phyloP scores from a whole-genome alignment of 2,888 invertebrate genomes.

The Orthonevra nobilis region DNA sequence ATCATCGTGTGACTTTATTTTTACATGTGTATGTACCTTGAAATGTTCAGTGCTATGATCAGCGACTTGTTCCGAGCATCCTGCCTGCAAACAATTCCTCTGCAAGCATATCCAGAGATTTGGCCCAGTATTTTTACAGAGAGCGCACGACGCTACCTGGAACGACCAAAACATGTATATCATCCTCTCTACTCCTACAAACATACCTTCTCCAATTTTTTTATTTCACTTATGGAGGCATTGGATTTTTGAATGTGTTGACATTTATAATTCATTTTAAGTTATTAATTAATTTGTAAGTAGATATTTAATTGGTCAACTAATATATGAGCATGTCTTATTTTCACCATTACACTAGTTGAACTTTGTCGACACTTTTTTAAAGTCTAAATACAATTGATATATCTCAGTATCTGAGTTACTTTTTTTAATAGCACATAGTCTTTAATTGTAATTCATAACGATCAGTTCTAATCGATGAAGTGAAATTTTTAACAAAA shows the following conservation, averaged over 20 bases:
- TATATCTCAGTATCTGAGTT: constrained; percentile 17
- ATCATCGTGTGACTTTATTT: no score
- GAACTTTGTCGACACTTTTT: constrained; percentile 9
- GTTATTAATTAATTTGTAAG: constrained; percentile 23
- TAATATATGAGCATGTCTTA: constrained; percentile 24
- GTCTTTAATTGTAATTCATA: constrained; percentile 54
- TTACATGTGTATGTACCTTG: constrained; percentile 80
- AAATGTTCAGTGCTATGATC: constrained; percentile 93
- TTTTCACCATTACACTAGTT: constrained; percentile 39
- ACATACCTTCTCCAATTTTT: constrained; percentile 74
- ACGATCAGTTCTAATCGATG: constrained; percentile 56
- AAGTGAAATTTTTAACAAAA: constrained; percentile 61
- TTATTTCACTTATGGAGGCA: constrained; percentile 71
- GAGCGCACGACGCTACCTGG: constrained; percentile 84
- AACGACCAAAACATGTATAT: constrained; percentile 8
- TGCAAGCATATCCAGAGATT: constrained; percentile 94
- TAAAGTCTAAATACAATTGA: constrained; percentile 21
- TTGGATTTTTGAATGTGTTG: constrained; percentile 67
- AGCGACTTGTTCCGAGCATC: constrained; percentile 90
- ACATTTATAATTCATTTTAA: constrained; percentile 66
- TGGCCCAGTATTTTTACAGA: constrained; percentile 87
- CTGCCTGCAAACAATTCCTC: constrained; percentile 88
- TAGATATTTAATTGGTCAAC: constrained; percentile 40
- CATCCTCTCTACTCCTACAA: not conserved
- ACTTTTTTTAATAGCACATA: constrained; percentile 35